Conservation (phyloP, 2,797 vertebrate species). For the Alfaro cultratus region DNA sequence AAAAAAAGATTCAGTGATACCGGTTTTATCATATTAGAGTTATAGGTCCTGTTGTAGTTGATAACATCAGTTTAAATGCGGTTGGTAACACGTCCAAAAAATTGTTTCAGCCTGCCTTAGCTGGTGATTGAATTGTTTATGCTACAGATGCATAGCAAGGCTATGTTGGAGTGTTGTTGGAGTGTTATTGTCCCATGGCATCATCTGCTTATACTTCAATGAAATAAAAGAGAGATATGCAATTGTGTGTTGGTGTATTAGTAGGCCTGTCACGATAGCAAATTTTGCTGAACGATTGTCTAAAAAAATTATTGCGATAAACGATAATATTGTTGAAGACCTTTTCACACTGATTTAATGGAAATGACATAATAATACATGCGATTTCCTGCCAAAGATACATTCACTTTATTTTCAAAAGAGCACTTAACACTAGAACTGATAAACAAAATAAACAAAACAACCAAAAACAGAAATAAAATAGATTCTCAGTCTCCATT, state of each 20-base stretch:
- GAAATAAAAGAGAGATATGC: background rate
- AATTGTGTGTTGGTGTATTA: background rate
- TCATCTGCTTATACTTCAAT: background rate
- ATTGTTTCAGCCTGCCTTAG: background rate
- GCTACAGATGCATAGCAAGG: background rate
- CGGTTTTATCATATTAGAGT: background rate
- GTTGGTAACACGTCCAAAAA: background rate
- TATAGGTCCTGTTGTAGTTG: background rate
- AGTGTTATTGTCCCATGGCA: background rate
- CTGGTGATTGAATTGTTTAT: background rate
- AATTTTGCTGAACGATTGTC: too few relatives aligned
- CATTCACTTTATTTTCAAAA: too few relatives aligned
- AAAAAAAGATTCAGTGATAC: background rate
- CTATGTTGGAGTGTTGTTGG: background rate
- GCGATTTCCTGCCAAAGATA: too few relatives aligned
- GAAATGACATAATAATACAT: too few relatives aligned
- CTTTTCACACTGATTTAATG: too few relatives aligned
- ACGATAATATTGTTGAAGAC: too few relatives aligned
- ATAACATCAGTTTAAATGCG: background rate
- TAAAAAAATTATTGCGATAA: too few relatives aligned
- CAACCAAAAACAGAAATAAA: too few relatives aligned
- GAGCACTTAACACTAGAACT: too few relatives aligned
- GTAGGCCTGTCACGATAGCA: too few relatives aligned
- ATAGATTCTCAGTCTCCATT: too few relatives aligned
- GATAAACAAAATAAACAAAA: too few relatives aligned